phyloP scores from a whole-genome alignment of 2,113 vertebrate species.

The Calyptomena viridis region DNA sequence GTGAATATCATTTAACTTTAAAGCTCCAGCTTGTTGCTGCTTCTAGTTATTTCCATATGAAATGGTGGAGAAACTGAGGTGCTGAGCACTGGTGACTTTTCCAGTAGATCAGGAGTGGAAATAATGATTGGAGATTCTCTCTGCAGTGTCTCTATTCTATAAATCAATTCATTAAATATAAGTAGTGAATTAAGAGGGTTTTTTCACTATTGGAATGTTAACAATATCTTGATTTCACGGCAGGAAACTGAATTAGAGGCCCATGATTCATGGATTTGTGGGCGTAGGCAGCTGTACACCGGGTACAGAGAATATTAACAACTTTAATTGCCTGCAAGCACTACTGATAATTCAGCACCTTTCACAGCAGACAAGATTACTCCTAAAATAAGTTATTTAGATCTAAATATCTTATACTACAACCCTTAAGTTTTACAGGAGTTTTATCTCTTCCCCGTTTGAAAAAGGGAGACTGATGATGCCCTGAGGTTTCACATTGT shows the following conservation, averaged over 20 bases:
- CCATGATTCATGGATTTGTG: constrained; percentile 9
- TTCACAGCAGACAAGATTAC: background rate
- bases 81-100: background rate
- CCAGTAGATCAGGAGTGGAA: background rate
- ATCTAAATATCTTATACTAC: background rate
- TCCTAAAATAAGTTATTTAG: background rate
- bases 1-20: background rate
- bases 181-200: background rate
- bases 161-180: background rate
- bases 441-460: background rate
- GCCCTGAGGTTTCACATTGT: rapidly evolving
- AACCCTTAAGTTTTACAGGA: background rate
- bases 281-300: constrained; percentile 9
- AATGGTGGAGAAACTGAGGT: background rate
- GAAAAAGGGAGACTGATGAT: background rate
- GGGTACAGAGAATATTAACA: constrained; percentile 4
- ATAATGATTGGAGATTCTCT: background rate
- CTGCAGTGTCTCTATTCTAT: background rate
- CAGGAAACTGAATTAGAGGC: background rate
- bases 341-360: background rate
- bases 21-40: background rate
- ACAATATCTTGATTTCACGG: background rate
- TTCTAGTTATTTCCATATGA: background rate
- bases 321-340: background rate
- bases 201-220: background rate